Base-by-base conservation (phyloP, 2,113 vertebrate species). In the Podarcis raffonei region DNA sequence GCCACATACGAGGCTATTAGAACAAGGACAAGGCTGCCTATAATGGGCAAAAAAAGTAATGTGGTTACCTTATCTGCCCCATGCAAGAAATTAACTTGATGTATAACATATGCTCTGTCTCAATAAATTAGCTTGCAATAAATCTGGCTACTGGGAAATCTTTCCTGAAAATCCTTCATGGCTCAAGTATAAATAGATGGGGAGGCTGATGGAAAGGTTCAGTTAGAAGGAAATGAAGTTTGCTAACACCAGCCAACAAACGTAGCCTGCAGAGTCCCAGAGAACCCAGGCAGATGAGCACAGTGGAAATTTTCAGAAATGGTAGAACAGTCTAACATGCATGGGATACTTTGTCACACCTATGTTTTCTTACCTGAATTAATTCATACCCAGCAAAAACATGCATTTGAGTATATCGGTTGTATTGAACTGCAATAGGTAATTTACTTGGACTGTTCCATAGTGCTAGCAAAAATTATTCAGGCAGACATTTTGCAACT, bases 151-250 rank as follows among this genome's bases (percentile, higher is more conserved):
- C 30, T 57, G 30, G 77, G n/a, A 94, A 91, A 83, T 0, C 12
- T 39, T 87, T 82, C 22, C 20, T 94, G n/a, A 89, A 23, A 77
- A 81, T 65, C 83, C 68, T 93, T 90, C 30, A 42, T 89, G 81
- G 5, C 27, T 62, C 62, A 87, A 90, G 35, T 78, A 65, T 87
- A 86, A 93, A 89, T 88, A 84, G 88, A 75, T 42, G 66, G 71
- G 84, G 84, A 77, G 23, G 89, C 91, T 89, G 35, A 74, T 62
- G 84, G 87, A 90, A 89, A 68, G 15, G 6, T 18, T n/a, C 39
- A 87, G 0, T 89, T n/a, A 78, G 20, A 93, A 87, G 66, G 57
- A 92, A 90, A 88, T 83, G 68, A 92, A 84, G 11, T n/a, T 89
- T 90, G 59, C 42, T 68, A 3, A 39, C 3, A 62, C 79, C 27